Percentiles rank a stretch among this genome's conserved stretches.
Conservation (phyloP, 2,888 invertebrate genomes). For the Pteria penguin region DNA sequence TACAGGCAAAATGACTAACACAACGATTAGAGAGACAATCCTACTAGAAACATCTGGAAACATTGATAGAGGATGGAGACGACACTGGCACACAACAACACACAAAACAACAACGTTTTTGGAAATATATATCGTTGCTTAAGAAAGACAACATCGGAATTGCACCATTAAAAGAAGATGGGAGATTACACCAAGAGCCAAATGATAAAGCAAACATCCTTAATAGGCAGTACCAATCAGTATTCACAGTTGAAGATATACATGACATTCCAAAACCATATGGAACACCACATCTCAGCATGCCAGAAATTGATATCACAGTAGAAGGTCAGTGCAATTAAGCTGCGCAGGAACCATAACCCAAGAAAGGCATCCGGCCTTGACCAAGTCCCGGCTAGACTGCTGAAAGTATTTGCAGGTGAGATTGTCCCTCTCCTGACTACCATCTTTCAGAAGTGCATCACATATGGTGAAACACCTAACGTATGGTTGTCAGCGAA, state of each 20-base stretch:
- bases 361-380: not conserved
- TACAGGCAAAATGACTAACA: not conserved
- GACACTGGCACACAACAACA: not conserved
- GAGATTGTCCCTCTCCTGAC: not conserved
- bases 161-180: constrained; percentile 9
- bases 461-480: no score
- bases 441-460: not conserved
- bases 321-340: no score
- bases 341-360: no score
- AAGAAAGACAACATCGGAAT: constrained; percentile 25
- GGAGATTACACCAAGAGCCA: constrained; percentile 21
- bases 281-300: no score
- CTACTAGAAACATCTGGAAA: constrained; percentile 35
- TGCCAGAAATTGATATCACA: no score
- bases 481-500: no score
- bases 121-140: no score
- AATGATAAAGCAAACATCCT: constrained; percentile 34
- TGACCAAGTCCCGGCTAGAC: not conserved
- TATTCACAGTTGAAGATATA: constrained; percentile 22
- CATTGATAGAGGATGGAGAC: constrained; percentile 21
- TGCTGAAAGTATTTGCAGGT: not conserved
- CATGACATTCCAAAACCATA: no score
- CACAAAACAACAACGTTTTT: constrained; percentile 3
- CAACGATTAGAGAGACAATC: constrained; percentile 25
- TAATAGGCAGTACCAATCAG: constrained; percentile 32